Conservation (phyloP, 2,113 vertebrate genomes). For the Oryzias curvinotus region DNA sequence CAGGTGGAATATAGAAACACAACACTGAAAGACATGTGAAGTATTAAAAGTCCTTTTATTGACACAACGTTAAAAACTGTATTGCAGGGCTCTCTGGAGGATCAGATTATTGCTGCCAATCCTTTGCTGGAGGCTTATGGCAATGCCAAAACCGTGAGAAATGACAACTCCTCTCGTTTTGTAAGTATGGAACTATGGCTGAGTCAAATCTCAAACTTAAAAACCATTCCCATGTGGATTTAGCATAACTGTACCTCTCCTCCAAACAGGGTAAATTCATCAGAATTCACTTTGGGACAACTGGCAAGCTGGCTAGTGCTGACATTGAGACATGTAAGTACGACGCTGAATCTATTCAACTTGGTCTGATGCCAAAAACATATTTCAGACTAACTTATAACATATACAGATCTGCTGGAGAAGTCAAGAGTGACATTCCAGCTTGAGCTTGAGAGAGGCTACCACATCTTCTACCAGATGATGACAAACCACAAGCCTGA, state of each 20-base stretch:
- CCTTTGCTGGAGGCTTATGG: constrained; percentile 2
- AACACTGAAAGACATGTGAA: background rate
- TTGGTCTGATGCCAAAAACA: background rate
- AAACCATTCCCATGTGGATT: background rate
- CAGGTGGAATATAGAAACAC: constrained; percentile 69
- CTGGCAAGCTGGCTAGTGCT: constrained; percentile 90
- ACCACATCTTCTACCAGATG: constrained; percentile 80
- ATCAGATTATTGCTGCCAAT: constrained; percentile 1
- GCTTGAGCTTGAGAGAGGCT: constrained; percentile 78
- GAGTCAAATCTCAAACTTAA: background rate
- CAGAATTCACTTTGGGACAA: constrained; percentile 88
- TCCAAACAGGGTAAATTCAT: constrained; percentile 86
- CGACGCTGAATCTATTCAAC: background rate
- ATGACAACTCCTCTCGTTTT: constrained; percentile 2
- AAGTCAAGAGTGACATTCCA: constrained; percentile 72
- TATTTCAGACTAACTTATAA: background rate
- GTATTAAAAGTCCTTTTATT: constrained; percentile 64
- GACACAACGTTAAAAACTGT: background rate
- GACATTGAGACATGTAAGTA: constrained; percentile 95
- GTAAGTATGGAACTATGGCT: background rate
- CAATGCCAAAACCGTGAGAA: constrained; percentile 1
- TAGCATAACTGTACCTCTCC: background rate
- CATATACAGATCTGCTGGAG: constrained; percentile 71
- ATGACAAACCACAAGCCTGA: constrained; percentile 77
- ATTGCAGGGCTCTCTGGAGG: constrained; percentile 56